Conservation (phyloP, 2,797 vertebrate species). For the Gobio occitaniae region DNA sequence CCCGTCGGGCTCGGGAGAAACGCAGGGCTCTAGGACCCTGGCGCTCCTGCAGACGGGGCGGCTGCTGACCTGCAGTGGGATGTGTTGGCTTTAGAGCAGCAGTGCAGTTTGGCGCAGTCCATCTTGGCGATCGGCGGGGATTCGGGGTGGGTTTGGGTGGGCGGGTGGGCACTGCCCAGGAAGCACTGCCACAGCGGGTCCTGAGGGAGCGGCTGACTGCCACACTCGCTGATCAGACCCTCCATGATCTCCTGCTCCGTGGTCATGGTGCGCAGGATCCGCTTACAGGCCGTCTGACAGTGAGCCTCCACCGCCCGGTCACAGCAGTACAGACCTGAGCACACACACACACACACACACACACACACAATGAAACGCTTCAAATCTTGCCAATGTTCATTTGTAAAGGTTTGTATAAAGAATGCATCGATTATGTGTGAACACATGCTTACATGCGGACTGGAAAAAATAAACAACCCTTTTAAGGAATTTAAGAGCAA, state of each 20-base stretch:
- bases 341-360: neutral
- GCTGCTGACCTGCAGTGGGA: slow-evolving; percentile 88
- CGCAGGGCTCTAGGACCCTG: too few relatives aligned
- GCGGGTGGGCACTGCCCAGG: slow-evolving; percentile 88
- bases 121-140: slow-evolving; percentile 89
- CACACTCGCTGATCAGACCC: slow-evolving; percentile 91
- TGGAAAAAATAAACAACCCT: too few relatives aligned
- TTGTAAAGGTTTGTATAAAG: neutral
- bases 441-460: too few relatives aligned
- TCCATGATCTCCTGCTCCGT: slow-evolving; percentile 99
- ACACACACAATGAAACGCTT: neutral
- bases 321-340: slow-evolving; percentile 93
- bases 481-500: too few relatives aligned
- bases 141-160: slow-evolving; percentile 86
- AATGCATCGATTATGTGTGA: neutral
- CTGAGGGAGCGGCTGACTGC: slow-evolving; percentile 94
- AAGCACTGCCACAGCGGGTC: slow-evolving; percentile 99
- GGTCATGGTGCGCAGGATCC: slow-evolving; percentile 93
- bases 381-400: neutral
- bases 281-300: slow-evolving; percentile 91
- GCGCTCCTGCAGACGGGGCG: neutral
- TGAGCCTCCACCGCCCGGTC: slow-evolving; percentile 91
- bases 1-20: too few relatives aligned
- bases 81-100: slow-evolving; percentile 97
- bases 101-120: slow-evolving; percentile 96